Evolutionary conservation across 2,797 vertebrate species (phyloP).

Genomic region (Sebastes melanostomus): DNA sequence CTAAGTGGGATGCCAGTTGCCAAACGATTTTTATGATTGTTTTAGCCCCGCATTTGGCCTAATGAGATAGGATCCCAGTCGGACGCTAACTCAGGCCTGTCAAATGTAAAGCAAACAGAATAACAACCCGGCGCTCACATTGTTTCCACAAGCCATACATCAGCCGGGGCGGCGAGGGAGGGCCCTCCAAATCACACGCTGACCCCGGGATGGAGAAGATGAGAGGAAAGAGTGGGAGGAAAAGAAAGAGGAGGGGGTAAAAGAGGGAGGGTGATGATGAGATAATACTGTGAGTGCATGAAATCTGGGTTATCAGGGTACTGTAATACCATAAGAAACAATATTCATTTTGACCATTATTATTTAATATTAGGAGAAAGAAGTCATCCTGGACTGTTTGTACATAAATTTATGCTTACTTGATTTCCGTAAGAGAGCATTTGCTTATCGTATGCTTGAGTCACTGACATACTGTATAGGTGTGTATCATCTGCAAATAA

Average conservation of each 20-base stretch:
- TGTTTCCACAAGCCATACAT: conserved; percentile 74
- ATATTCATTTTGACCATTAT: not conserved
- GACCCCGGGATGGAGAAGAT: conserved; percentile 38
- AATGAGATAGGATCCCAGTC: conserved; percentile 97
- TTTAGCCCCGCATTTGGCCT: conserved; percentile 93
- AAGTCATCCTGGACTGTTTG: not conserved
- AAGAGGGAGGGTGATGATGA: not conserved
- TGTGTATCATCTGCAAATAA: not conserved
- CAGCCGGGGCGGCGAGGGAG: conserved; percentile 40
- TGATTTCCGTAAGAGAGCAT: not conserved
- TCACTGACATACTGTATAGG: not conserved
- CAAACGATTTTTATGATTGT: conserved; percentile 97
- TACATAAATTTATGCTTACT: not conserved
- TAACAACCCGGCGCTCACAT: conserved; percentile 63
- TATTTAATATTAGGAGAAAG: not conserved
- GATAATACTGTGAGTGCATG: not conserved
- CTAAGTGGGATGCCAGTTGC: conserved; percentile 91
- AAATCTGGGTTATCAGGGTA: not conserved
- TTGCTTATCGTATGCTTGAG: not conserved
- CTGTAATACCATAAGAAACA: not conserved
- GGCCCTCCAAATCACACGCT: conserved; percentile 23
- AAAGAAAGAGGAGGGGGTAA: not conserved
- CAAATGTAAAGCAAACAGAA: conserved; percentile 87
- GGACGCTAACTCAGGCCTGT: conserved; percentile 92
- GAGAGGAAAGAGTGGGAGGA: conserved; percentile 23